Evolutionary conservation across 2,797 vertebrate species (phyloP), one percentile per base, ranked within the genome.

Genomic region (Bradypus variegatus): DNA sequence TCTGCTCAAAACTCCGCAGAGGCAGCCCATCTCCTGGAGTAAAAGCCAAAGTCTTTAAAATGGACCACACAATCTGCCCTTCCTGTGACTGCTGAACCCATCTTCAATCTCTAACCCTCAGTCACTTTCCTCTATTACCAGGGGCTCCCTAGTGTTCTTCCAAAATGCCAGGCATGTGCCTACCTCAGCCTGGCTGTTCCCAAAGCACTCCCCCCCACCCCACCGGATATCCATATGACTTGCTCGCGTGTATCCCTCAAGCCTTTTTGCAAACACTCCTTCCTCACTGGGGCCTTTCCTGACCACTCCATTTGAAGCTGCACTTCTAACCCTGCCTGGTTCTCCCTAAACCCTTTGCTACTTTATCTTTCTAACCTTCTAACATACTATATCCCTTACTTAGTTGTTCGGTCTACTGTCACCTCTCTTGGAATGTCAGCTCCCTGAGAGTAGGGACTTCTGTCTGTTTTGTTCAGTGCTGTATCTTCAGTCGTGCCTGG

Each of bases 41-140:
- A 77, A 86, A 91, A 94, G 91, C 33, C 18, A 9, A 23, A 60
- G 33, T 79, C 70, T 86, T 91, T 84, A 58, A 84, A 90, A 79
- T 3, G 62, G 38, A 41, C 90, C 70, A 41, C 23, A 27, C 21
- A 33, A 60, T 7, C 19, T 82, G 90, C 48, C 67, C 62, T 89
- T 33, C 60, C 53, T 1, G 1, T 0, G 25, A 75, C 50, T 48
- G 48, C 38, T 18, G 21, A 23, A 53, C 80, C 69, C 62, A 33
- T 79, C 38, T 77, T 83, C 31, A 19, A 73, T 50, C n/a, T 14
- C 21, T 45, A 10, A 18, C 23, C 38, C 27, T 73, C 2, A 1
- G 11, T 64, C 84, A 33, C 36, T 84, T 60, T 45, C 64, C 10
- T 58, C 38, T 12, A 33, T 29, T 58, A 48, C 29, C 18, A 5